Conservation (phyloP, 1,140 invertebrate genomes). For the Cyphomyrmex costatus region DNA sequence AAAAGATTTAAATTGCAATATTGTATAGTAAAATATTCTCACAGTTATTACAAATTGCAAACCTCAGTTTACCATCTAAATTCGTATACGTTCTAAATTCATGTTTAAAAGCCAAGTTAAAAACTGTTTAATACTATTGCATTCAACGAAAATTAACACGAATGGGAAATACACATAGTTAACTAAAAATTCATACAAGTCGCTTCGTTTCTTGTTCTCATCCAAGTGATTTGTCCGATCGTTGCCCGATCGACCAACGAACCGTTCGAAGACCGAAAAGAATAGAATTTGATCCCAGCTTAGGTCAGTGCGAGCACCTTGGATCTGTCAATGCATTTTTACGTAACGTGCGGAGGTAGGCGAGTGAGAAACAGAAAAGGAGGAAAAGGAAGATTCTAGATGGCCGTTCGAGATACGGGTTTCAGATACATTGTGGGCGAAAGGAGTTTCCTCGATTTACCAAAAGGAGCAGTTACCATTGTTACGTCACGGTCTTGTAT, state of each 20-base stretch:
- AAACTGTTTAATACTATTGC: neutral
- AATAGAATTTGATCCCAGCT: slow-evolving; percentile 72
- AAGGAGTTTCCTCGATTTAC: slow-evolving; percentile 78
- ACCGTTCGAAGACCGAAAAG: slow-evolving; percentile 45
- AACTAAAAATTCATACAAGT: neutral
- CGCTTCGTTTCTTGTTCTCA: slow-evolving; percentile 8
- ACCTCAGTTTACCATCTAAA: neutral
- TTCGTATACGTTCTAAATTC: neutral
- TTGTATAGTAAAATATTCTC: neutral
- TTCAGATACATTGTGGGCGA: slow-evolving; percentile 79
- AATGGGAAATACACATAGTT: neutral
- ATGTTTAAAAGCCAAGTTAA: neutral
- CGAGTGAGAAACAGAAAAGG: slow-evolving; percentile 46
- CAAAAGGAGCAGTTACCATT: slow-evolving; percentile 83
- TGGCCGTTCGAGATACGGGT: slow-evolving; percentile 77
- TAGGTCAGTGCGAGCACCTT: slow-evolving; percentile 55
- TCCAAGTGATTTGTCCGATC: slow-evolving; percentile 12
- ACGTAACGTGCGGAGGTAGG: slow-evolving; percentile 56
- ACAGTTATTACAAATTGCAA: neutral
- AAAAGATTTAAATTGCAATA: neutral
- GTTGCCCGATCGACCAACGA: slow-evolving; percentile 43
- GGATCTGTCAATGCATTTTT: slow-evolving; percentile 67
- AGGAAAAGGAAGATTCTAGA: slow-evolving; percentile 71
- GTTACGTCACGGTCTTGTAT: slow-evolving; percentile 83
- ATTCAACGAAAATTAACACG: neutral